A percentile compares a stretch with the other conserved stretches of the same genome.
phyloP scores from a whole-genome alignment of 2,113 vertebrate species.

The Gallinago jamesoni region DNA sequence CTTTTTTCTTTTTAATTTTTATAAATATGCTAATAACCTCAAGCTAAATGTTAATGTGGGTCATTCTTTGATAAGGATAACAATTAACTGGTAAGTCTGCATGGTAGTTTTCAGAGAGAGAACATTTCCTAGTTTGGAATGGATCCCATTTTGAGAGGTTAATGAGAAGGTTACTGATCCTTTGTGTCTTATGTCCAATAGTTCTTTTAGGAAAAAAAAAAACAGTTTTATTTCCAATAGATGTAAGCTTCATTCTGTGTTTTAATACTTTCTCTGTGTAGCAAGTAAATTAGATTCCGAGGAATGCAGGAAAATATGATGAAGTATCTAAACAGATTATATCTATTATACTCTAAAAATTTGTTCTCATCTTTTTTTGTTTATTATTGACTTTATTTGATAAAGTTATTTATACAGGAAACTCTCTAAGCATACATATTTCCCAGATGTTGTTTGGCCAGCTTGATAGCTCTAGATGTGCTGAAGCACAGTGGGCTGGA shows the following conservation, averaged over 20 bases:
- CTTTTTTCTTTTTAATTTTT: conserved; percentile 65
- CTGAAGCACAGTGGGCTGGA: background rate
- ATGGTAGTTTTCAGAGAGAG: conserved; percentile 75
- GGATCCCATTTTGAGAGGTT: conserved; percentile 81
- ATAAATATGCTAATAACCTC: conserved; percentile 79
- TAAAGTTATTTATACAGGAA: conserved; percentile 17
- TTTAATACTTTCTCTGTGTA: conserved; percentile 49
- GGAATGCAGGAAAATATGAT: conserved; percentile 20
- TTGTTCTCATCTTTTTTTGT: background rate
- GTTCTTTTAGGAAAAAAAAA: conserved; percentile 30
- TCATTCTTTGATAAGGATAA: conserved; percentile 82
- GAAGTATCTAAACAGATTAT: conserved; percentile 54
- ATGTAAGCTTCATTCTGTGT: conserved; percentile 52
- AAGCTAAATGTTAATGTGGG: conserved; percentile 80
- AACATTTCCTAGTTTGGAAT: conserved; percentile 72
- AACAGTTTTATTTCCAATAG: conserved; percentile 59
- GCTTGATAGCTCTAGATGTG: background rate
- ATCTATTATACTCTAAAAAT: conserved; percentile 38
- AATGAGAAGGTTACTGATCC: conserved; percentile 80
- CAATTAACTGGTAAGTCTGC: conserved; percentile 76
- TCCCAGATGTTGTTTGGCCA: conserved; percentile 46
- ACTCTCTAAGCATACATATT: conserved; percentile 30
- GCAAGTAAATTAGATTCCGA: conserved; percentile 48
- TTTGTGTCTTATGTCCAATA: conserved; percentile 74
- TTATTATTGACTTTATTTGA: conserved; percentile 54